phyloP scores from a whole-genome alignment of 2,797 vertebrate species.

The Epinephelus awoara region DNA sequence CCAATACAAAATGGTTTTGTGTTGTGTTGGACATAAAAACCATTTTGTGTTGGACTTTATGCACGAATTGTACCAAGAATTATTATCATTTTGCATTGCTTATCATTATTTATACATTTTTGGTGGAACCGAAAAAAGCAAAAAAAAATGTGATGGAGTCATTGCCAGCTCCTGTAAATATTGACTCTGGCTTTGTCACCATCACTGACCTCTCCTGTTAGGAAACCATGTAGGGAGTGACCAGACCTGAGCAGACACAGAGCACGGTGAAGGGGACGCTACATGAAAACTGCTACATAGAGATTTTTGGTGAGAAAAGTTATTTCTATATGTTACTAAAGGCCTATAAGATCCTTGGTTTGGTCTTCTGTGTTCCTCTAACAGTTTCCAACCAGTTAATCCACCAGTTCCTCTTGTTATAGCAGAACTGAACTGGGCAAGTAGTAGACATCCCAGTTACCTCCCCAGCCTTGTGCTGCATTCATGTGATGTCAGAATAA shows the following conservation, averaged over 20 bases:
- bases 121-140: slow-evolving; percentile 15
- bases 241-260: slow-evolving; percentile 21
- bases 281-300: background rate
- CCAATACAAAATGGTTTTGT: too few species aligned
- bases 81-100: too few species aligned
- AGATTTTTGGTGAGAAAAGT: background rate
- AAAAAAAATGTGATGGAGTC: slow-evolving; percentile 25
- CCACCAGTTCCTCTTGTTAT: background rate
- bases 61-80: background rate
- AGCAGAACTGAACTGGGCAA: background rate
- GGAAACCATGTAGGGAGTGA: slow-evolving; percentile 66
- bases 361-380: background rate
- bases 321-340: background rate
- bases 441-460: too few species aligned
- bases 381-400: background rate
- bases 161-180: slow-evolving; percentile 49
- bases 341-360: background rate
- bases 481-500: too few species aligned
- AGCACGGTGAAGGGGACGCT: background rate
- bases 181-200: slow-evolving; percentile 66
- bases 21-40: too few species aligned
- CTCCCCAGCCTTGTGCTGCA: too few species aligned
- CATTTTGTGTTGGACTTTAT: background rate
- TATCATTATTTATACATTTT: background rate
- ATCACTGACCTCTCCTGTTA: slow-evolving; percentile 33